These are phyloP conservation scores for Rhagologus leucostigma DNA, from an alignment of 2,113 vertebrate species.

Conservation along the genomic window DNA sequence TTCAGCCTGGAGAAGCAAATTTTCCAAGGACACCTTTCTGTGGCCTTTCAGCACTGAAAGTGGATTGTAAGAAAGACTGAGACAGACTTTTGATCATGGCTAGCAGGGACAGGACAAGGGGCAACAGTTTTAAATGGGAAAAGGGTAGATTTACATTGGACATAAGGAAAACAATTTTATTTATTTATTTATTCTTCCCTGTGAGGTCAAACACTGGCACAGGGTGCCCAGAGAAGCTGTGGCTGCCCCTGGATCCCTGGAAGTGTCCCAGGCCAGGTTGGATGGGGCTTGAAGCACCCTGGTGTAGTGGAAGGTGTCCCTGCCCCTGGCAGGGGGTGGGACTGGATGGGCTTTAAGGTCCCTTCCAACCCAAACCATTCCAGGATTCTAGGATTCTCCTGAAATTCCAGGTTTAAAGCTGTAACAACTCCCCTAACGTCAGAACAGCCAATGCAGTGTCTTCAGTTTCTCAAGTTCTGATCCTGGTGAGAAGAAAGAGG, in stretches of 20 bases:
- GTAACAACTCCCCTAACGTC: background rate
- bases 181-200: background rate
- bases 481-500: background rate
- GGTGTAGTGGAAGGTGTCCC: background rate
- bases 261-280: background rate
- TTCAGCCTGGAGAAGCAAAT: background rate
- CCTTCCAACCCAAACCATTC: background rate
- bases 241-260: background rate
- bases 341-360: background rate
- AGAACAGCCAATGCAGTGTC: background rate
- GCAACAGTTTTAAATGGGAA: background rate
- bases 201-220: background rate
- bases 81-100: background rate
- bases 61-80: background rate
- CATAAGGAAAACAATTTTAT: background rate
- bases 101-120: background rate
- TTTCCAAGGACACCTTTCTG: background rate
- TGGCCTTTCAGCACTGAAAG: background rate
- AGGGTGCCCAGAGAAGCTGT: background rate
- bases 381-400: background rate
- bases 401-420: background rate
- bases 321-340: background rate
- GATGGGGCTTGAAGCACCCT: accelerated
- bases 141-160: background rate
- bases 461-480: background rate